Evolutionary conservation across 2,888 invertebrate species (phyloP), one percentile per base, ranked within the genome.

Genomic region (Pristionchus mayeri): DNA sequence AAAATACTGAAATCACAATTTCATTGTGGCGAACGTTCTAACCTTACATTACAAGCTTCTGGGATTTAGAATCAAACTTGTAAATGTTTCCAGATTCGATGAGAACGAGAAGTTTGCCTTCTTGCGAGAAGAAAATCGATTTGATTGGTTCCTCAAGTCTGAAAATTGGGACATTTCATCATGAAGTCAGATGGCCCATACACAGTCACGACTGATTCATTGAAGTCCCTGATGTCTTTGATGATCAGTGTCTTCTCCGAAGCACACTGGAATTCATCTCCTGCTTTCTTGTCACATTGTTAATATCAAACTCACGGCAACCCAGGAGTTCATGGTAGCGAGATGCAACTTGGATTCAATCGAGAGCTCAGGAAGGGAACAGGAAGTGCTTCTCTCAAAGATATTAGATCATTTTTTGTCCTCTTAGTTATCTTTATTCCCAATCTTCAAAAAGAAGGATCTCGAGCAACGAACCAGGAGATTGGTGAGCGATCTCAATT

Each of bases 401-500:
- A n/a, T n/a, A n/a, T n/a, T n/a, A n/a, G n/a, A n/a, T n/a, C n/a
- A n/a, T n/a, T n/a, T n/a, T n/a, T n/a, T n/a, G n/a, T n/a, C n/a
- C n/a, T n/a, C n/a, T n/a, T 30, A 40, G 6, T 21, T 40, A 11
- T 71, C n/a, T 9, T 44, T 13, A 24, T 44, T 71, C n/a, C 9
- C n/a, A 54, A 13, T 54, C 21, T 18, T 18, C 9, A 16, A 21
- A 18, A 54, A 54, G 4, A 13, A 54, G 11, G 6, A 54, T 21
- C 21, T 18, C 16, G 11, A 54, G 6, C 44, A 54, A 54, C 34
- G 30, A 2, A 88, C 88, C 86, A 88, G 30, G 11, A 88, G 44
- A 60, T 88, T 88, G 27, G 86, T 86, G 18, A 88, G 67, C 0
- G 87, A 87, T 60, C 88, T 54, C 16, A 87, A 67, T 83, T 88